Evolutionary conservation across 2,888 invertebrate species (phyloP).

Genomic region (Ecdyonurus torrentis): DNA sequence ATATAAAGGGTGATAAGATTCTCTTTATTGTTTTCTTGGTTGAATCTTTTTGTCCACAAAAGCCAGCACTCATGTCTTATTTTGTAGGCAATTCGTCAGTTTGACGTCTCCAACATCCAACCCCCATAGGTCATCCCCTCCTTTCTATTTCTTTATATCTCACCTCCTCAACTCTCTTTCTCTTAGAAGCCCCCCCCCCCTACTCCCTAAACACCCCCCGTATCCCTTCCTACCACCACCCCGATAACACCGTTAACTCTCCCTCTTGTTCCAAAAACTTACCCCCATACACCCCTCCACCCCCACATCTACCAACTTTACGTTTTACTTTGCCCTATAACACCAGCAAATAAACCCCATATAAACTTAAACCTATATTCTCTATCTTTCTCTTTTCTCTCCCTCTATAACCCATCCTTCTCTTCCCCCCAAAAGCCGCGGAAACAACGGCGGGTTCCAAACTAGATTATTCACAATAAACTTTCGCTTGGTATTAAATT

Average conservation of each 20-base stretch:
- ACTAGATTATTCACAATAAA: conserved; percentile 35
- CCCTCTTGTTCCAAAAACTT: conserved; percentile 10
- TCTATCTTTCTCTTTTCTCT: conserved; percentile 13
- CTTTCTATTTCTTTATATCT: conserved; percentile 15
- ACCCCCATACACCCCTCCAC: conserved; percentile 12
- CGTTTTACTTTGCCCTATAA: too few species aligned
- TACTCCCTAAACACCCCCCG: conserved; percentile 10
- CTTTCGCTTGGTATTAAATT: conserved; percentile 32
- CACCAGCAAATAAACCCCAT: too few species aligned
- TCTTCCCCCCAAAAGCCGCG: conserved; percentile 4
- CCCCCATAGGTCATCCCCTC: conserved; percentile 15
- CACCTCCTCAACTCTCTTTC: conserved; percentile 2
- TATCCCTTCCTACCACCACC: conserved; percentile 14
- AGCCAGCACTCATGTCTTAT: background rate
- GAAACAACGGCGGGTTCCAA: conserved; percentile 16
- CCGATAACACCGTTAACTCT: conserved; percentile 9
- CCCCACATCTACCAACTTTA: conserved; percentile 14
- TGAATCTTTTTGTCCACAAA: background rate
- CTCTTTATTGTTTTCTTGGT: background rate
- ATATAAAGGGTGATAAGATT: too few species aligned
- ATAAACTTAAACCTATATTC: conserved; percentile 20
- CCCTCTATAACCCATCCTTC: conserved; percentile 9
- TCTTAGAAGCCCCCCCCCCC: conserved; percentile 1
- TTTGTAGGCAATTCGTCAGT: background rate
- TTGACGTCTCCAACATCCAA: background rate